Conservation (phyloP, 2,888 invertebrate species). For the Phalera bucephala region DNA sequence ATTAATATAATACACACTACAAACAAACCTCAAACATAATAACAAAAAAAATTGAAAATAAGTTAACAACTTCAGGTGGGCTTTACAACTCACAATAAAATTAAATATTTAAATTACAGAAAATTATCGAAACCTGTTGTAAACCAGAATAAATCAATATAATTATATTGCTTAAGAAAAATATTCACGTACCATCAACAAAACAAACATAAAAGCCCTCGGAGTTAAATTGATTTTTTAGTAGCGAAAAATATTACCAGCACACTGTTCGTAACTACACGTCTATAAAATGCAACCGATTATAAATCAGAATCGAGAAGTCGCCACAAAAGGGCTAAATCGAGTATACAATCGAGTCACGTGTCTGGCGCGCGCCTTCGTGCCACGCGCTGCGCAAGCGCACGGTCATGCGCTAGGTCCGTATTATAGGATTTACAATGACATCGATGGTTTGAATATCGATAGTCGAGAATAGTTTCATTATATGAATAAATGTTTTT, state of each 20-base stretch:
- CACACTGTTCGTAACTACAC: slow-evolving; percentile 23
- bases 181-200: no score
- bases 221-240: background rate
- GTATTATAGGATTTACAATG: slow-evolving; percentile 6
- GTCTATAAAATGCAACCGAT: slow-evolving; percentile 25
- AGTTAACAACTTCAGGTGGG: no score
- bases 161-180: no score
- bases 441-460: slow-evolving; percentile 8
- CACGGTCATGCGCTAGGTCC: slow-evolving; percentile 27
- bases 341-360: slow-evolving; percentile 68
- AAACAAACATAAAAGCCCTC: background rate
- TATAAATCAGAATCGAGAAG: slow-evolving; percentile 45
- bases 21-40: no score
- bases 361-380: slow-evolving; percentile 70
- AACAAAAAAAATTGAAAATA: no score
- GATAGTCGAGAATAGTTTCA: no score
- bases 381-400: slow-evolving; percentile 67
- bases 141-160: no score
- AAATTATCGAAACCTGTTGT: no score
- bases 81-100: no score
- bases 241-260: slow-evolving; percentile 10
- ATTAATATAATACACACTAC: no score
- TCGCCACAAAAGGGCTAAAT: slow-evolving; percentile 69
- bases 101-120: no score
- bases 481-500: no score